These are phyloP conservation scores for Prunella himalayana DNA, from an alignment of 2,113 vertebrate genomes.

Conservation along the genomic window DNA sequence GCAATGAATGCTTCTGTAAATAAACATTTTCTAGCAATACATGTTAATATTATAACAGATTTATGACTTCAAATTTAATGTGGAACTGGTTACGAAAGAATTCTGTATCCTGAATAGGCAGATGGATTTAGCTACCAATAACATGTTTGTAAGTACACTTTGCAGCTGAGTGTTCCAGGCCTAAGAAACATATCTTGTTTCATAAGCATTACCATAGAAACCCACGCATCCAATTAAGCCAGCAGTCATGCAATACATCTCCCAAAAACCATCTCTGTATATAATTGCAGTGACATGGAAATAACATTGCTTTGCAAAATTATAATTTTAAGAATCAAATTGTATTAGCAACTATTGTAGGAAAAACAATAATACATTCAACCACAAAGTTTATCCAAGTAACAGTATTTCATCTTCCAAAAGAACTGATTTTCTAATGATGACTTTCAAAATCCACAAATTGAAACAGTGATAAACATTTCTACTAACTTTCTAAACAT, in stretches of 20 bases:
- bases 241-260: neutral
- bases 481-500: neutral
- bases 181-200: neutral
- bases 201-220: neutral
- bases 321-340: neutral
- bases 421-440: neutral
- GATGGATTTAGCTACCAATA: neutral
- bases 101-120: neutral
- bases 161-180: neutral
- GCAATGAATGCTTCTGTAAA: neutral
- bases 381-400: neutral
- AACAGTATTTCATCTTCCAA: neutral
- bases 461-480: neutral
- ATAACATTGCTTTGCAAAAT: neutral
- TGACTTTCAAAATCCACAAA: neutral
- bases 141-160: neutral
- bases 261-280: neutral
- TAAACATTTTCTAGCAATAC: neutral
- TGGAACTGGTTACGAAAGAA: neutral
- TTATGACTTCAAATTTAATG: neutral
- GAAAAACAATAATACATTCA: neutral
- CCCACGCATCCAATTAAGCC: neutral
- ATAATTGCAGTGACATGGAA: neutral
- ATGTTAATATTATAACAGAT: neutral
- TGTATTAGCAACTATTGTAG: neutral